These are phyloP conservation scores for Mastomys coucha DNA, from an alignment of 2,113 vertebrate genomes.

Conservation along the genomic window DNA sequence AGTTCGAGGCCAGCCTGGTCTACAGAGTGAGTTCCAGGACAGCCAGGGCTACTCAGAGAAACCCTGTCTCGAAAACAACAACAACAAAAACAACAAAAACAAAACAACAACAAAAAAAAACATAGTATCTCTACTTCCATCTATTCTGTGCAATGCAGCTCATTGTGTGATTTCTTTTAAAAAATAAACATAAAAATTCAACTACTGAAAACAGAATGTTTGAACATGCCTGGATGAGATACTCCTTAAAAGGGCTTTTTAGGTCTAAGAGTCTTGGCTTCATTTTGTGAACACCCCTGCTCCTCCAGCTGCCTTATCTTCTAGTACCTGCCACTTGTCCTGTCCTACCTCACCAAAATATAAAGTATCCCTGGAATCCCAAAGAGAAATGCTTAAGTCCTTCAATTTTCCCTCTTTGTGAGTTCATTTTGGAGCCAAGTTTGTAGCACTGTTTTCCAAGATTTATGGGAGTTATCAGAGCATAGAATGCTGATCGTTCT, in stretches of 20 bases:
- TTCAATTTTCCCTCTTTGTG: background rate
- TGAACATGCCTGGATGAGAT: constrained; percentile 26
- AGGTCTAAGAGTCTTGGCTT: background rate
- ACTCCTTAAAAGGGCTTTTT: constrained; percentile 27
- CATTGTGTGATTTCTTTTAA: constrained; percentile 32
- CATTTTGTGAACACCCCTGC: background rate
- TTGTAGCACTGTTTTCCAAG: constrained; percentile 53
- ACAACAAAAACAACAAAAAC: too few species aligned
- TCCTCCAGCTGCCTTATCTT: background rate
- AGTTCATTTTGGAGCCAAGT: constrained; percentile 49
- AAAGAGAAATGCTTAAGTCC: constrained; percentile 54
- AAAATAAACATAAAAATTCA: constrained; percentile 39
- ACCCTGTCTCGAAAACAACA: too few species aligned
- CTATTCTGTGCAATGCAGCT: background rate
- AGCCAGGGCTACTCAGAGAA: too few species aligned
- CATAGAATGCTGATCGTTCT: constrained; percentile 27
- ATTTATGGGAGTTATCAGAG: constrained; percentile 70
- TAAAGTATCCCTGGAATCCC: constrained; percentile 24
- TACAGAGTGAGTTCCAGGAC: too few species aligned
- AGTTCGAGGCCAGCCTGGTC: too few species aligned
- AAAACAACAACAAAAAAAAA: too few species aligned
- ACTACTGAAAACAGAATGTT: constrained; percentile 30
- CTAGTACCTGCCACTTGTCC: background rate
- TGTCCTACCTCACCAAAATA: background rate
- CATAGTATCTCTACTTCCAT: background rate